These are phyloP conservation scores for Apamea sordens DNA, from an alignment of 2,888 invertebrate genomes.

Conservation along the genomic window DNA sequence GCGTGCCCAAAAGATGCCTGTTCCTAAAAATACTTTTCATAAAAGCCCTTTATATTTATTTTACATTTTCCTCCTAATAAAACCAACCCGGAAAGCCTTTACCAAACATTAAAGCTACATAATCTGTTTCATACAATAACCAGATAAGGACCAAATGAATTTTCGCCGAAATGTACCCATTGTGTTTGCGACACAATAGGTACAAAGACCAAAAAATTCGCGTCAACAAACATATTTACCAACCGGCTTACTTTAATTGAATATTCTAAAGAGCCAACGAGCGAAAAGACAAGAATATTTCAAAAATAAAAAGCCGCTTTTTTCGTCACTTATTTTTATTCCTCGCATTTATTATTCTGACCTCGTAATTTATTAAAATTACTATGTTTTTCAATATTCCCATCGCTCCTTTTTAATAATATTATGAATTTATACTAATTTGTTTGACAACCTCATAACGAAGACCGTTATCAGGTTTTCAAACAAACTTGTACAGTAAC, in stretches of 20 bases:
- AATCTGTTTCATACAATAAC: conserved; percentile 20
- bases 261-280: conserved; percentile 35
- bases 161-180: conserved; percentile 20
- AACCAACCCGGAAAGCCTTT: not conserved
- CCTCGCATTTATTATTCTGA: conserved; percentile 55
- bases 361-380: conserved; percentile 65
- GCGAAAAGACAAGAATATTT: conserved; percentile 6
- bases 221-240: conserved; percentile 37
- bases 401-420: conserved; percentile 38
- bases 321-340: conserved; percentile 41
- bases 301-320: conserved; percentile 16
- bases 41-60: not conserved
- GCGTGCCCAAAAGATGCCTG: not conserved
- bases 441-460: conserved; percentile 31
- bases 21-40: not conserved
- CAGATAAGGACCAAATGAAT: conserved; percentile 32
- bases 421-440: conserved; percentile 53
- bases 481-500: conserved; percentile 24
- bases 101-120: conserved; percentile 6
- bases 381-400: conserved; percentile 60
- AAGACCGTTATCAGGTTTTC: conserved; percentile 1
- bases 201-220: conserved; percentile 4
- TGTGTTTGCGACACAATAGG: conserved; percentile 38
- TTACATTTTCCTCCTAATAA: not conserved
- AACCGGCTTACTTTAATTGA: conserved; percentile 43